Evolutionary conservation across 2,797 vertebrate species (phyloP), one percentile per base, ranked within the genome.

Genomic region (Synaphobranchus kaupii): DNA sequence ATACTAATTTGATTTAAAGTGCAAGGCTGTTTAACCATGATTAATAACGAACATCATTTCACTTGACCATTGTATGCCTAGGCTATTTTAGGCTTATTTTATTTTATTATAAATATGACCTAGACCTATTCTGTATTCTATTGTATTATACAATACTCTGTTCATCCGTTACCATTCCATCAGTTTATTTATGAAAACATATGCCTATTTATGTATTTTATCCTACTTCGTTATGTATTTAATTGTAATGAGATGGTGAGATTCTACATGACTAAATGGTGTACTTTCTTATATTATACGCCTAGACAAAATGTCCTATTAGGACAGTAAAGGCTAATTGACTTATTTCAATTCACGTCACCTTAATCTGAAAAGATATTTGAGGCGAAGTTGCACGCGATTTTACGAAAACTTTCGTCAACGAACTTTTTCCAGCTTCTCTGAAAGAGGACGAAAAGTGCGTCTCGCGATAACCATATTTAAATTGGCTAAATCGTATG

Each of bases 401-500:
- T 39, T 76, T 76, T 39, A 76, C 71, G 12, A 78, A 44, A 47
- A 44, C 6, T 7, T 20, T 78, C 15, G 39, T 78, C 34, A 22
- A 78, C 17, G 17, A 34, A 44, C 39, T 20, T 86, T 84, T 71
- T 88, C 76, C 1, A 66, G 54, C 84, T 66, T 39, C 80, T 50
- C 28, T 44, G 56, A 84, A 84, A 82, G 89, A 60, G 66, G 71
- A 73, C 0, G n/a, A 90, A 82, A 94, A 94, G 94, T 93, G 94
- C 91, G 95, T 92, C 90, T 90, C 93, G 93, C 95, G 93, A 94
- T 95, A 94, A 95, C 91, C 94, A 93, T 91, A 2, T 39, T 95
- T 93, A 93, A 94, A 91, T 90, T 92, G 15, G 15, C 34, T 17
- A 44, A 94, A 95, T 17, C 56, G 63, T 15, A 28, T 92, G 93